These are phyloP conservation scores for Chironomus riparius DNA, from an alignment of 2,888 invertebrate genomes.

Conservation along the genomic window DNA sequence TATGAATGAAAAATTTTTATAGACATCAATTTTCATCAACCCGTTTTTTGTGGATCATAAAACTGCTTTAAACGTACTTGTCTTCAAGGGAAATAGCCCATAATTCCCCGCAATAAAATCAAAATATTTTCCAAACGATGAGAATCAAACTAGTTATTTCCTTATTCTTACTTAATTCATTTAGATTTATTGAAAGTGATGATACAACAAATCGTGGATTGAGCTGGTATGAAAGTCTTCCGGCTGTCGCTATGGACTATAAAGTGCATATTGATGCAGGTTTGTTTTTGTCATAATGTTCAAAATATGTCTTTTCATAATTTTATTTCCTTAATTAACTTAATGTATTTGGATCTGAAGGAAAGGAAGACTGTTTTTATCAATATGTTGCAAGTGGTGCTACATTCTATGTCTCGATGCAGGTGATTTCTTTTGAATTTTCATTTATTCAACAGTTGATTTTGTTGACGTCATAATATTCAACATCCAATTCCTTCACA, in stretches of 20 bases:
- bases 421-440: constrained; percentile 49
- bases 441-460: constrained; percentile 11
- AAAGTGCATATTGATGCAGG: constrained; percentile 93
- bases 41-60: too few relatives aligned
- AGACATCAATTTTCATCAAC: too few relatives aligned
- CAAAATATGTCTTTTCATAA: neutral
- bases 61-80: too few relatives aligned
- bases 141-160: too few relatives aligned
- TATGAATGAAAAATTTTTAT: too few relatives aligned
- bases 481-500: neutral
- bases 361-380: constrained; percentile 85
- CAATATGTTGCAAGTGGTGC: constrained; percentile 89
- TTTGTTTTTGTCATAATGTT: neutral
- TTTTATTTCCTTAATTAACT: too few relatives aligned
- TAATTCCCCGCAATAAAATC: neutral
- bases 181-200: neutral
- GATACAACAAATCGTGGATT: neutral
- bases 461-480: constrained; percentile 4
- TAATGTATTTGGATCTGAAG: neutral
- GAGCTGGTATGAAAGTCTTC: constrained; percentile 71
- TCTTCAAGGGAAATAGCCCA: neutral
- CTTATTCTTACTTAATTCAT: neutral
- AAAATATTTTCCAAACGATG: too few relatives aligned
- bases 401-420: constrained; percentile 88
- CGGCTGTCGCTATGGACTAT: constrained; percentile 92